Conservation (phyloP, 2,113 vertebrate genomes). For the Poeciliopsis prolifica region DNA sequence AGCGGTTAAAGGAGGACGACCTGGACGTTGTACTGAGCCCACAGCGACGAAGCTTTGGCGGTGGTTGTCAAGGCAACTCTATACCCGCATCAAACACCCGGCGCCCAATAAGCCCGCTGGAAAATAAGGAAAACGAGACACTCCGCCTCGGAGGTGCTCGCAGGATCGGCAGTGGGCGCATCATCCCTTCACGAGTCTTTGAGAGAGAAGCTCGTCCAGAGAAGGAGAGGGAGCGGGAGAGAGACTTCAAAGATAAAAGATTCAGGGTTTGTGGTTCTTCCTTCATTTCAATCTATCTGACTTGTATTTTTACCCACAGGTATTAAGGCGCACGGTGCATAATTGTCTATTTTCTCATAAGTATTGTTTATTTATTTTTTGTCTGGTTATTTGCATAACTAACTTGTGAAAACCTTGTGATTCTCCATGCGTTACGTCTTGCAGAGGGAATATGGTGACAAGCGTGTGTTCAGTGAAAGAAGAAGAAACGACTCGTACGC, state of each 20-base stretch:
- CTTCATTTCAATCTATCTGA: neutral
- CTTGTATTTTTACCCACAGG: neutral
- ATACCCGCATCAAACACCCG: conserved; percentile 81
- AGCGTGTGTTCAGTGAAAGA: conserved; percentile 92
- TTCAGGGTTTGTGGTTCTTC: conserved; percentile 85
- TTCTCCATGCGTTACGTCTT: neutral
- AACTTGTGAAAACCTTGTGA: neutral
- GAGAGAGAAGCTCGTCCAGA: conserved; percentile 90
- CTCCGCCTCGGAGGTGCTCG: conserved; percentile 87
- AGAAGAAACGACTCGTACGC: conserved; percentile 96
- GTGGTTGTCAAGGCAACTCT: conserved; percentile 89
- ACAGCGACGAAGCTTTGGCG: conserved; percentile 95
- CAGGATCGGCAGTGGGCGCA: conserved; percentile 94
- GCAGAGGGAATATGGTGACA: conserved; percentile 96
- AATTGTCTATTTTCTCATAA: too few relatives aligned
- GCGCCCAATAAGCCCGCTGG: conserved; percentile 88
- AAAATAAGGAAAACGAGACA: conserved; percentile 92
- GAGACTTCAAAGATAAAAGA: conserved; percentile 96
- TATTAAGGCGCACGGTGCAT: neutral
- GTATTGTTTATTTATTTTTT: neutral
- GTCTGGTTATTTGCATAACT: neutral
- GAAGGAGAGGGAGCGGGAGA: conserved; percentile 89
- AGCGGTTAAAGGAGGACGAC: conserved; percentile 96
- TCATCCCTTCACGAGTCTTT: conserved; percentile 89
- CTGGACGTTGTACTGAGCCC: conserved; percentile 95